phyloP scores from a whole-genome alignment of 2,113 vertebrate genomes.

The Chaetodon trifascialis region DNA sequence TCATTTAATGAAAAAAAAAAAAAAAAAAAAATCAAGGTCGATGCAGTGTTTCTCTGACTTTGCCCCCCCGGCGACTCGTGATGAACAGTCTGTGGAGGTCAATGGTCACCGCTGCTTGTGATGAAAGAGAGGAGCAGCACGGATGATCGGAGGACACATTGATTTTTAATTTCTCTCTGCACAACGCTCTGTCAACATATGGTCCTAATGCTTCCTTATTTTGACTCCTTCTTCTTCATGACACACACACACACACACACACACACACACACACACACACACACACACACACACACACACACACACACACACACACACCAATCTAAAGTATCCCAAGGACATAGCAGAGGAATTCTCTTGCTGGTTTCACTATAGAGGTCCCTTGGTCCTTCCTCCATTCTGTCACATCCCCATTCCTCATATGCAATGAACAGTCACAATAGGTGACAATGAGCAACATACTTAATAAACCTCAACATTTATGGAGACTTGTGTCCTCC shows the following conservation, averaged over 20 bases:
- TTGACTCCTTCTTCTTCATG: background rate
- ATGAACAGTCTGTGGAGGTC: slow-evolving; percentile 59
- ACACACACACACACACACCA: slow-evolving; percentile 10
- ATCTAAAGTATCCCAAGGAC: slow-evolving; percentile 39
- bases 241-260: background rate
- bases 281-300: background rate
- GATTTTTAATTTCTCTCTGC: slow-evolving; percentile 70
- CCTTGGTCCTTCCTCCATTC: background rate
- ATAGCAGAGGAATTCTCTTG: background rate
- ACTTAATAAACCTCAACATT: slow-evolving; percentile 14
- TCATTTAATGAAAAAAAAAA: background rate
- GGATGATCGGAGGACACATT: slow-evolving; percentile 42
- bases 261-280: slow-evolving; percentile 15
- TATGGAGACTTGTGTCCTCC: background rate
- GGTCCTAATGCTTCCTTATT: slow-evolving; percentile 20
- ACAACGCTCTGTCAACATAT: slow-evolving; percentile 41
- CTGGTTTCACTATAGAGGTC: slow-evolving; percentile 6
- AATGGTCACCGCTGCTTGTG: slow-evolving; percentile 30
- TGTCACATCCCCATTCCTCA: slow-evolving; percentile 37
- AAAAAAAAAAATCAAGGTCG: slow-evolving; percentile 44
- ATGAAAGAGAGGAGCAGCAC: slow-evolving; percentile 40
- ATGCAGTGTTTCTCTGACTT: background rate
- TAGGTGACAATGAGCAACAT: slow-evolving; percentile 44
- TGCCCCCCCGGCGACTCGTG: slow-evolving; percentile 13
- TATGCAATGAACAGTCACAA: slow-evolving; percentile 16